Base-by-base conservation (phyloP, 2,888 invertebrate species). In the Bimastos eiseni region DNA sequence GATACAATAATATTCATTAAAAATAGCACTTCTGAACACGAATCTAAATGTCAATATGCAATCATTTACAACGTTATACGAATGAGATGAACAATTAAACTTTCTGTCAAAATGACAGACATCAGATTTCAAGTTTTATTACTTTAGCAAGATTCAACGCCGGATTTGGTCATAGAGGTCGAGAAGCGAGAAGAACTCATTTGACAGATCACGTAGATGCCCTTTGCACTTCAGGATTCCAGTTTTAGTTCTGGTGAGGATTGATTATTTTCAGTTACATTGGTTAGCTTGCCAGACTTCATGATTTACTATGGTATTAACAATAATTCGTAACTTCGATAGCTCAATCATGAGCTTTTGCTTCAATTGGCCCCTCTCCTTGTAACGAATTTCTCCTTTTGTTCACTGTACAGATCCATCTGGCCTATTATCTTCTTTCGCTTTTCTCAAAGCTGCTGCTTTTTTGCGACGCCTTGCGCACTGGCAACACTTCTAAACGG, bases 11-110 rank as follows among this genome's bases (percentile, higher is more conserved):
- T 70, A 70, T 30, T 70, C 30, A 11, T 70, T 70, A 5, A 70
- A 70, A 70, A 70, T 70, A 70, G 70, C 70, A 70, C n/a, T 70
- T 70, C 70, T 70, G 70, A 70, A 70, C 70, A 70, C 70, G 70
- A 70, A 30, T 30, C 8, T n/a, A n/a, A 70, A 8, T n/a, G 70
- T 70, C 70, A 70, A 70, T 70, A 70, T 70, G n/a, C 70, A 70
- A n/a, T 70, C 30, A n/a, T 70, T 70, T 70, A 70, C 70, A 70
- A 3, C 70, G 13, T 5, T 70, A 70, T n/a, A 70, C 70, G n/a
- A 70, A 70, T n/a, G n/a, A 70, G n/a, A 70, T 70, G 8, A 70
- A 70, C 70, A 70, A 70, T 70, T 70, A 8, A 70, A n/a, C 5
- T n/a, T 70, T 30, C 70, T 8, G 8, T n/a, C n/a, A 70, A 30